Base-by-base conservation (phyloP, 2,113 vertebrate genomes). In the Amphilophus citrinellus region DNA sequence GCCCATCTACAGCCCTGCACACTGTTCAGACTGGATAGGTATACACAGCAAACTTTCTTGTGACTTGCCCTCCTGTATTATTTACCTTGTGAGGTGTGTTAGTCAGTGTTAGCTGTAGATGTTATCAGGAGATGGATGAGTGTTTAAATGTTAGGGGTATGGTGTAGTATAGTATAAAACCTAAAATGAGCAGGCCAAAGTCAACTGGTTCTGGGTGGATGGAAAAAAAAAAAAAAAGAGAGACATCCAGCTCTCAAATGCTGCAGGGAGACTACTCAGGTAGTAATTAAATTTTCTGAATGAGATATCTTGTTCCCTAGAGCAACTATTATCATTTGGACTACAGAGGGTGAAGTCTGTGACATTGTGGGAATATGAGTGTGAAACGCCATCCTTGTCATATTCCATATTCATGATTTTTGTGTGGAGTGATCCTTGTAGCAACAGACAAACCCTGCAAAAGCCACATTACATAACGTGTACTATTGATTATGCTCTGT, bases 191-290 rank as follows among this genome's bases (percentile, higher is more conserved):
- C 65, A 50, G 65, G 42, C 0, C 42, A 71, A 71, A 30, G 22
- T 27, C 44, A 71, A 30, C 42, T 50, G 17, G 47, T 71, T 15
- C 24, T 53, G 24, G 5, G 24, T 0, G 0, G 11, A 53, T 32
- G 17, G 44, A 53, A 15, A 53, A 71, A 47, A 50, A 50, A 50
- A 27, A 24, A 24, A 24, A 24, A 24, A 24, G 3, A 6, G 11
- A n/a, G 17, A 71, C 5, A 53, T 2, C 50, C 10, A 32, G 10
- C 66, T 71, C 44, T 20, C 15, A 71, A 71, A 50, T 53, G 6
- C 15, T 53, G 2, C 66, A 57, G 3, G 10, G 66, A 20, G 24
- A 2, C 0, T 50, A 24, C 44, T 18, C 44, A 53, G 24, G 0
- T 17, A 50, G 24, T 73, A 53, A 32, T 53, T 73, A 20, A 2